Percentiles rank a stretch among this genome's conserved stretches.
phyloP scores from a whole-genome alignment of 1,140 invertebrate genomes.

The Tigriopus japonicus region DNA sequence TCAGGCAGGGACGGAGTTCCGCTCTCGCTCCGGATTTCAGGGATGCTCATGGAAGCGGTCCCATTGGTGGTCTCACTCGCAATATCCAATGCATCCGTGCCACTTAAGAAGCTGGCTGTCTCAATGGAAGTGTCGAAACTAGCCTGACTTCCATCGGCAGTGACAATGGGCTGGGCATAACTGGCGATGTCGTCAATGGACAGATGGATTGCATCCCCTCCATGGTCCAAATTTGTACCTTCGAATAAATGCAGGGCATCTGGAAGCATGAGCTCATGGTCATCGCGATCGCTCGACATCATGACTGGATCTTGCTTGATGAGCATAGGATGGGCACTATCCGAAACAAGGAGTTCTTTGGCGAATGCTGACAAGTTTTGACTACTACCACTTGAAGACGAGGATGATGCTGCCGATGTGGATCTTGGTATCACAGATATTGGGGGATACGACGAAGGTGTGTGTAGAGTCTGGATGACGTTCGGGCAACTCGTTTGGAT shows the following conservation, averaged over 20 bases:
- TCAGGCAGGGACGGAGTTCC: slow-evolving; percentile 10
- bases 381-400: too few relatives aligned
- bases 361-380: too few relatives aligned
- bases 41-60: neutral
- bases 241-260: slow-evolving; percentile 10
- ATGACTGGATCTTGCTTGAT: slow-evolving; percentile 13
- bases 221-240: neutral
- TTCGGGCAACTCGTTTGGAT: too few relatives aligned
- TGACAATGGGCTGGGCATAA: slow-evolving; percentile 4
- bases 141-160: neutral
- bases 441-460: too few relatives aligned
- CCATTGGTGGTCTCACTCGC: neutral
- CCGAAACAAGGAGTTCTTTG: neutral
- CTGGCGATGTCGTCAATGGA: slow-evolving; percentile 5
- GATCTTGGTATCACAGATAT: too few relatives aligned
- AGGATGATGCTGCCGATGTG: too few relatives aligned
- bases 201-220: neutral
- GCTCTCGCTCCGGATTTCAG: slow-evolving; percentile 2
- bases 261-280: slow-evolving; percentile 1
- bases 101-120: neutral
- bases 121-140: neutral
- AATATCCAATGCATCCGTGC: neutral
- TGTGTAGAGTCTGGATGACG: too few relatives aligned
- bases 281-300: neutral
- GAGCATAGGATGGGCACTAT: neutral